Evolutionary conservation across 2,797 vertebrate species (phyloP), one percentile per base, ranked within the genome.

Genomic region (Gadopsis bispinosus): DNA sequence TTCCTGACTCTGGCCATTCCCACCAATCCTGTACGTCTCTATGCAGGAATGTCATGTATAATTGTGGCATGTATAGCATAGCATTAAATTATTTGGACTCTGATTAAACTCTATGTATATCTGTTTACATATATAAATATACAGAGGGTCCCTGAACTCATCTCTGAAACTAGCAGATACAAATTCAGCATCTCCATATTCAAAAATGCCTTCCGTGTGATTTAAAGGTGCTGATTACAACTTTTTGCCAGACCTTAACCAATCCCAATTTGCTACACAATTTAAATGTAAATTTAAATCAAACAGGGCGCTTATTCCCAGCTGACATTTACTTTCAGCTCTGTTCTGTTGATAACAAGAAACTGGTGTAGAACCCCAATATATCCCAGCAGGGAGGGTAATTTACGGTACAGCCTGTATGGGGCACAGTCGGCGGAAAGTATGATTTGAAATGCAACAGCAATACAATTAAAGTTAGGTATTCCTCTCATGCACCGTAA

Each of bases 161-260:
- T 87, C 56, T 81, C 45, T 72, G 26, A 77, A 86, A 62, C 60
- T 62, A 64, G 45, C 69, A 39, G 71, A 86, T 61, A 72, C 67
- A 71, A 81, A 77, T 79, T 69, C 73, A 53, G 58, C 72, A 82
- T 87, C 69, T 88, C 61, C 73, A 87, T 88, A 84, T 89, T 90
- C 78, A 91, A 81, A 79, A 76, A 80, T 79, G 64, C 69, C 67
- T 55, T 56, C 75, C 80, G 69, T 41, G 2, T 80, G 73, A 85
- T 81, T 85, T 81, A 82, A 91, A 92, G 67, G 83, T 75, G 77
- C 89, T 78, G 75, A 90, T 90, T 83, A 59, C 68, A 74, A 80
- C 55, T 79, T 84, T 84, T 80, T 83, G 45, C 62, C 53, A 79
- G 58, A 80, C 70, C 70, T 83, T 66, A 45, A 83, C 73, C 73